Evolutionary conservation across 2,888 invertebrate genomes (phyloP), one percentile per base, ranked within the genome.

Genomic region (Dolichomitus sp.): DNA sequence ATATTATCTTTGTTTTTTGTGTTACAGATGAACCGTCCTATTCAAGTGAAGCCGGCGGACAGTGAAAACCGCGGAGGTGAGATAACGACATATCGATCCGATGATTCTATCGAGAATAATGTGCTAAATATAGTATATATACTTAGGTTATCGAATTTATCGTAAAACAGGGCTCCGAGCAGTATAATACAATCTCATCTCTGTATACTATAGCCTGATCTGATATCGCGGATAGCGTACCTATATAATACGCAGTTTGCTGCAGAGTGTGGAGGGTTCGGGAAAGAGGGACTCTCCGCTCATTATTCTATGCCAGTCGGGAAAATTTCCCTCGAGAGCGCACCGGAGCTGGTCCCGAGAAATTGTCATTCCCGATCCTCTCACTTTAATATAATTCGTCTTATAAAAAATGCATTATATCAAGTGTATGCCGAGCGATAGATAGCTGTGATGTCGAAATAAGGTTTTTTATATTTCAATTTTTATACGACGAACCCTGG

Each of bases 1-100:
- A 72, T 50, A 12, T 74, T 33, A 17, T 86, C 69, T 83, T 84
- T 87, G 88, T 87, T 91, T 93, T 92, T 91, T 94, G 90, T 90
- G 91, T 97, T 98, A 66, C 97, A 99, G 99, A 99, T 99, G 99
- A 99, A 99, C 97, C 98, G 99, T 96, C 98, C 99, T 95, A 98
- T 99, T 96, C 99, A 99, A 97, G 98, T 99, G 96, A 99, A 99
- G 96, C 99, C 99, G 95, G 99, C 99, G 95, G 99, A 99, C 96
- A 98, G 98, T 96, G 99, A 99, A 96, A 99, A 98, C 96, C 97
- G 99, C 96, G 97, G 98, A 97, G 99, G 98, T 98, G 95, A 97
- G 95, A 89, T 84, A 85, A 87, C 77, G 87, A 84, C 81, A 81
- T 72, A 88, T 85, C 83, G 84, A 87, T 84, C 79, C 59, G 82